phyloP scores from a whole-genome alignment of 2,888 invertebrate species.

The Tethea ocularis region DNA sequence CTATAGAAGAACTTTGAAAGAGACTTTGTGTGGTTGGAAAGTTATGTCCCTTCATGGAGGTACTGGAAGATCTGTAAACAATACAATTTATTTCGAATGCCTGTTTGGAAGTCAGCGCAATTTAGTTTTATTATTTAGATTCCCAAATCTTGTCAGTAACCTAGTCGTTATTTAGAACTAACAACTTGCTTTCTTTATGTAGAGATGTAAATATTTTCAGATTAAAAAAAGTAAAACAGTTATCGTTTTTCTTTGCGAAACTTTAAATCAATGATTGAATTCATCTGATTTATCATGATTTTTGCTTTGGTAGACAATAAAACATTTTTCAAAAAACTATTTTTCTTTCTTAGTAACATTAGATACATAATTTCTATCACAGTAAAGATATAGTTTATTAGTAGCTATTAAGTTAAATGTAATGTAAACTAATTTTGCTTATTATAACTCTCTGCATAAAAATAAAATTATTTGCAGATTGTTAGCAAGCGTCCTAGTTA shows the following conservation, averaged over 20 bases:
- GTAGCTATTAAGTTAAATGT: too few species aligned
- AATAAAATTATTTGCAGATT: background rate
- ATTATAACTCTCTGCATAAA: too few species aligned
- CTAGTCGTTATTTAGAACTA: background rate
- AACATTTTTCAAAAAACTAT: too few species aligned
- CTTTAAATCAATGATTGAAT: too few species aligned
- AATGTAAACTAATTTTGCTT: too few species aligned
- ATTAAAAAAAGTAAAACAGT: background rate
- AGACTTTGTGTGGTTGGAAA: background rate
- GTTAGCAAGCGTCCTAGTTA: background rate
- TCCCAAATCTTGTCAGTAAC: background rate
- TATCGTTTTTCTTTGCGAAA: background rate
- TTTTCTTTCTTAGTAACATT: too few species aligned
- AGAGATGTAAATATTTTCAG: background rate
- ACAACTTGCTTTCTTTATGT: background rate
- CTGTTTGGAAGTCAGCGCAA: background rate
- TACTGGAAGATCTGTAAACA: background rate
- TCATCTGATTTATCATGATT: too few species aligned
- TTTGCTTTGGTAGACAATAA: too few species aligned
- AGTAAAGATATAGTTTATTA: too few species aligned
- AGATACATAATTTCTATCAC: too few species aligned
- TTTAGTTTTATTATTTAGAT: background rate
- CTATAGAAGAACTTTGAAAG: constrained; percentile 5
- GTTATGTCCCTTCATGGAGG: background rate
- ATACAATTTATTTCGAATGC: background rate